These are phyloP conservation scores for Coleophora deauratella DNA, from an alignment of 2,888 invertebrate genomes.

Conservation along the genomic window DNA sequence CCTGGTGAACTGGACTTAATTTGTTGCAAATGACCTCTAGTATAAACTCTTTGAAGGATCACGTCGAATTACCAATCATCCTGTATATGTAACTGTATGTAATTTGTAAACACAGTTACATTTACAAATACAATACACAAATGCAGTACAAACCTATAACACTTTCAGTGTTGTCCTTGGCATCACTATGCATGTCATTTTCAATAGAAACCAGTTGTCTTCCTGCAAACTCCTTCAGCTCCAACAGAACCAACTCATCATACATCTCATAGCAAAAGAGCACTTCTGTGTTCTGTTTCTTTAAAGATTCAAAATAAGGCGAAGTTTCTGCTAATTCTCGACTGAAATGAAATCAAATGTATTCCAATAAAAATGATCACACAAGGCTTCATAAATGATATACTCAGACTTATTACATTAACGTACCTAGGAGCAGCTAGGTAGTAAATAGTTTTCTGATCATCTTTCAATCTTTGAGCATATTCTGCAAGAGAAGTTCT, in stretches of 20 bases:
- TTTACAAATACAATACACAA: no score
- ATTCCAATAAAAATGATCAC: neutral
- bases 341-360: slow-evolving; percentile 65
- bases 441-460: slow-evolving; percentile 91
- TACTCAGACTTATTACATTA: neutral
- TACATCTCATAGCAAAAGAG: slow-evolving; percentile 98
- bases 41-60: no score
- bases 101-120: no score
- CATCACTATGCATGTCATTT: slow-evolving; percentile 90
- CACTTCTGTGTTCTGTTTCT: slow-evolving; percentile 90
- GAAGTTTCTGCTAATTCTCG: slow-evolving; percentile 94
- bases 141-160: slow-evolving; percentile 78
- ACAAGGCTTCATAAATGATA: no score
- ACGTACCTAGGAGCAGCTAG: slow-evolving; percentile 91
- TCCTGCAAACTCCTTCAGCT: slow-evolving; percentile 86
- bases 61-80: no score
- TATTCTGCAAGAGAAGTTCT: slow-evolving; percentile 89
- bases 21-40: no score
- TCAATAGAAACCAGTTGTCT: slow-evolving; percentile 90
- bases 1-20: no score
- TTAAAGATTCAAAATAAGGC: slow-evolving; percentile 95
- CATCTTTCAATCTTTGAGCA: slow-evolving; percentile 81
- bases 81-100: no score
- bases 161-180: slow-evolving; percentile 68
- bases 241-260: slow-evolving; percentile 95